A percentile compares a stretch with the other conserved stretches of the same genome.
Conservation (phyloP, 2,113 vertebrate genomes). For the Melanotaenia duboulayi region DNA sequence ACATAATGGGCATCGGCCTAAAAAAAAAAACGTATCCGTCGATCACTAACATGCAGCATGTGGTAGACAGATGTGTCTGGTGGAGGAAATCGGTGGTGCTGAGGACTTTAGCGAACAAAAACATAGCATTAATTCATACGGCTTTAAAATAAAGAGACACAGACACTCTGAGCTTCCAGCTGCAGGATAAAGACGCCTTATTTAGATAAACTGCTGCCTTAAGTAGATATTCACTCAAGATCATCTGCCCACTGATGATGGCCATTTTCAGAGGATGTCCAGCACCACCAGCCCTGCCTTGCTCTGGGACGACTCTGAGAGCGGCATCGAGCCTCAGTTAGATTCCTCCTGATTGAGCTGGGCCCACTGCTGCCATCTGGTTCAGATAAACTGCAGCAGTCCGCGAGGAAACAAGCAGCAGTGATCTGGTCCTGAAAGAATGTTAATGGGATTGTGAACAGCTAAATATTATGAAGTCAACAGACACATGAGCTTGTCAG, state of each 20-base stretch:
- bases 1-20: too few relatives aligned
- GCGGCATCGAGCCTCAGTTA: not conserved
- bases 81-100: conserved; percentile 42
- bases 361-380: conserved; percentile 23
- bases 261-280: too few relatives aligned
- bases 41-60: conserved; percentile 39
- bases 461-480: not conserved
- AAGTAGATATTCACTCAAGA: too few relatives aligned
- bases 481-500: too few relatives aligned
- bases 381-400: conserved; percentile 7
- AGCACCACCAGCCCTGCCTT: not conserved
- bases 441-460: not conserved
- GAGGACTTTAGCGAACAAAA: conserved; percentile 43
- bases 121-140: conserved; percentile 18
- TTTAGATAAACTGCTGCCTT: too few relatives aligned
- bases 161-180: too few relatives aligned
- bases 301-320: too few relatives aligned
- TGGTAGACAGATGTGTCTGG: conserved; percentile 60
- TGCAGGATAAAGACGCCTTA: too few relatives aligned
- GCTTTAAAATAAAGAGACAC: too few relatives aligned
- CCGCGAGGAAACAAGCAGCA: conserved; percentile 8
- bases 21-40: too few relatives aligned
- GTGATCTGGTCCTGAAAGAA: not conserved
- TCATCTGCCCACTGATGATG: too few relatives aligned
- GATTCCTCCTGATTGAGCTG: not conserved